These are phyloP conservation scores for Bubo scandiacus DNA, from an alignment of 2,113 vertebrate species.

Conservation along the genomic window DNA sequence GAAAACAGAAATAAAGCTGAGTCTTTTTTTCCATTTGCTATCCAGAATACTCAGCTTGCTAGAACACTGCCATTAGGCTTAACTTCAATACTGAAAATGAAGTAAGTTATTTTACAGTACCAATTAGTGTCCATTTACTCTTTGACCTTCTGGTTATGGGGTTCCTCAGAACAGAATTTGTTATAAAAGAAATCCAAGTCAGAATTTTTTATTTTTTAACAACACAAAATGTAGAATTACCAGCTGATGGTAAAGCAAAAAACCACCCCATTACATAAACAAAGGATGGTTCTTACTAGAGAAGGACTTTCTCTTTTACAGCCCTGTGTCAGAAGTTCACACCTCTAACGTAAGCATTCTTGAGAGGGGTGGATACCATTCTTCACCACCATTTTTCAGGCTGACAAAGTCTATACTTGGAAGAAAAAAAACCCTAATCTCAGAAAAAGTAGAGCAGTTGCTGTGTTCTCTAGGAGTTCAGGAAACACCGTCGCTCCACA, in stretches of 20 bases:
- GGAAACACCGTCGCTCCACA: not conserved
- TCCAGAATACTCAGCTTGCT: not conserved
- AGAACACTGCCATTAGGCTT: not conserved
- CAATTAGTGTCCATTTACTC: not conserved
- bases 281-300: not conserved
- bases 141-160: not conserved
- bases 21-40: not conserved
- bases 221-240: not conserved
- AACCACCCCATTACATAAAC: not conserved
- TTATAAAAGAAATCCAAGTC: not conserved
- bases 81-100: not conserved
- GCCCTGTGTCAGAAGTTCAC: not conserved
- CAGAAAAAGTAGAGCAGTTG: not conserved
- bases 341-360: not conserved
- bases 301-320: not conserved
- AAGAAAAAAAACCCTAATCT: not conserved
- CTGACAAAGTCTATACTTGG: not conserved
- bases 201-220: not conserved
- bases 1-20: not conserved
- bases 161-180: not conserved
- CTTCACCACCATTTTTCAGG: not conserved
- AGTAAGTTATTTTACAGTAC: not conserved
- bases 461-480: not conserved
- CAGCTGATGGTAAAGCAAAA: not conserved
- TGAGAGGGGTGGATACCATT: no score